These are phyloP conservation scores for Eulithis prunata DNA, from an alignment of 2,888 invertebrate species.

Conservation along the genomic window DNA sequence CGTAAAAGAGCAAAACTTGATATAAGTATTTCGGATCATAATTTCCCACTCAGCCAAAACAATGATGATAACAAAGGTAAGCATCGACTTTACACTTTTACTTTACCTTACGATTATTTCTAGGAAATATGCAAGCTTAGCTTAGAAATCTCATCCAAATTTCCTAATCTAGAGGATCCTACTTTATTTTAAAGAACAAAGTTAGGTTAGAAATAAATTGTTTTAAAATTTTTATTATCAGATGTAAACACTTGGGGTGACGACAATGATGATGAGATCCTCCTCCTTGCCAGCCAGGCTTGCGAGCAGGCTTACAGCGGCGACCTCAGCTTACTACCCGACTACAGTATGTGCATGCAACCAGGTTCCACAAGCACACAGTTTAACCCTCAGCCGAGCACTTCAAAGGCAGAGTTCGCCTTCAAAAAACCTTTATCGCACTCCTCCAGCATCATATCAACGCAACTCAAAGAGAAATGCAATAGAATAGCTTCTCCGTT, in stretches of 20 bases:
- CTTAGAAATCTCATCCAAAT: not conserved
- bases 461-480: slow-evolving; percentile 67
- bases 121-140: not conserved
- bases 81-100: too few species aligned
- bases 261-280: slow-evolving; percentile 77
- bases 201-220: not conserved
- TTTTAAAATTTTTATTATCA: slow-evolving; percentile 23
- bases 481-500: slow-evolving; percentile 71
- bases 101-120: too few species aligned
- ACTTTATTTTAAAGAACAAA: not conserved
- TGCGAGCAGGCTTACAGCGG: slow-evolving; percentile 69
- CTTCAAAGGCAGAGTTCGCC: slow-evolving; percentile 59
- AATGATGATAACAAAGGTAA: slow-evolving; percentile 73
- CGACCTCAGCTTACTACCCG: slow-evolving; percentile 58
- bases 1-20: slow-evolving; percentile 75
- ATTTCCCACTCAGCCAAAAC: slow-evolving; percentile 76
- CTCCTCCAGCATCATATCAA: slow-evolving; percentile 54
- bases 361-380: slow-evolving; percentile 75
- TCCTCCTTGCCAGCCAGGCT: slow-evolving; percentile 76
- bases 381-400: slow-evolving; percentile 55
- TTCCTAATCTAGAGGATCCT: not conserved
- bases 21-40: slow-evolving; percentile 72
- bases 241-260: slow-evolving; percentile 71
- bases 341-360: slow-evolving; percentile 72
- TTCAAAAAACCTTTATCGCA: slow-evolving; percentile 68